Percentiles rank a stretch among this genome's conserved stretches.
These are phyloP conservation scores for Liodrosophila aerea DNA, from an alignment of 2,888 invertebrate genomes.

Conservation along the genomic window DNA sequence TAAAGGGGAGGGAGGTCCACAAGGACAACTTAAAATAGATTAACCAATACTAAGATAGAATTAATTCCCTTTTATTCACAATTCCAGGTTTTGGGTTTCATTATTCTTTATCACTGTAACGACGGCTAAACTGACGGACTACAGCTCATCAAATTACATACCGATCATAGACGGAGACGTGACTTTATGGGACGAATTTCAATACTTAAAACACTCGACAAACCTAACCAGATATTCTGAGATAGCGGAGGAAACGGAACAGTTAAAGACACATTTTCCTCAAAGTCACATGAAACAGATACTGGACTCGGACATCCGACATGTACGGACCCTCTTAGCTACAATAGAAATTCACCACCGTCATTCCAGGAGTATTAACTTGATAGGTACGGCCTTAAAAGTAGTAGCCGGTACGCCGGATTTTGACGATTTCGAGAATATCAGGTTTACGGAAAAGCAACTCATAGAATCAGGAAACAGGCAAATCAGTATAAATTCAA, in stretches of 20 bases:
- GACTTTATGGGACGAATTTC: not conserved
- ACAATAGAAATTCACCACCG: conserved; percentile 1
- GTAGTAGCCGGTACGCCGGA: conserved; percentile 1
- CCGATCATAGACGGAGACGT: conserved; percentile 1
- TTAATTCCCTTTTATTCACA: not conserved
- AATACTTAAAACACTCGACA: conserved; percentile 14
- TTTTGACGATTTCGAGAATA: not conserved
- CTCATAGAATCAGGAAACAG: conserved; percentile 1
- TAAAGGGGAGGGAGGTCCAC: conserved; percentile 4
- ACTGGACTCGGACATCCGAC: not conserved
- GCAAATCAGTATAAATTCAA: too few species aligned
- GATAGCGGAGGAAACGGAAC: conserved; percentile 7
- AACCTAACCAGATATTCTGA: conserved; percentile 3
- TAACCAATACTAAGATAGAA: not conserved
- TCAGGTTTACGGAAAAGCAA: not conserved
- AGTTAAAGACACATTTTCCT: not conserved
- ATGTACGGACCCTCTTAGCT: not conserved
- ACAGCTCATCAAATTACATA: conserved; percentile 2
- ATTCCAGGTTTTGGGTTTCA: not conserved
- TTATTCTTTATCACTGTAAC: not conserved
- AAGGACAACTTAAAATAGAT: not conserved
- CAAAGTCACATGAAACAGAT: conserved; percentile 3
- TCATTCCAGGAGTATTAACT: not conserved
- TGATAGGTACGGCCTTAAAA: not conserved
- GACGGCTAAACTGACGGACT: not conserved